phyloP scores from a whole-genome alignment of 2,888 invertebrate species.

The Eupithecia tripunctaria region DNA sequence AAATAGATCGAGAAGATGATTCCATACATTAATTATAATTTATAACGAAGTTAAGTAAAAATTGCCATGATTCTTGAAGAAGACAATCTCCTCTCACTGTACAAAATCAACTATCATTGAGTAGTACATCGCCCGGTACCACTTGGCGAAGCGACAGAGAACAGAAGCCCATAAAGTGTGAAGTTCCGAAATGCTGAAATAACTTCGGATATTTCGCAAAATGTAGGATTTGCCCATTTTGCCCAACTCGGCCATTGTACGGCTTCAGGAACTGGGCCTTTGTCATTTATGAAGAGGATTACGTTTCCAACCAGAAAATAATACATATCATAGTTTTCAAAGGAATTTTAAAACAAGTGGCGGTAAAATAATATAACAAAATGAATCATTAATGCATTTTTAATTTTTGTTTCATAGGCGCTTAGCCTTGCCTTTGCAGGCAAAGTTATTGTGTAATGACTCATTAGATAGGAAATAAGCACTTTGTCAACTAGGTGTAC shows the following conservation, averaged over 20 bases:
- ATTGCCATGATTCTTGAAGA: no score
- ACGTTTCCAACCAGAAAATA: not conserved
- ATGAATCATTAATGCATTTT: no score
- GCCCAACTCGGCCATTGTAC: not conserved
- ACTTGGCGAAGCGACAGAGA: not conserved
- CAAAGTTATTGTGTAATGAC: no score
- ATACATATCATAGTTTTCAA: not conserved
- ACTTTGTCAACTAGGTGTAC: no score
- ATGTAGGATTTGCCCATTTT: not conserved
- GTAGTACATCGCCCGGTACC: not conserved
- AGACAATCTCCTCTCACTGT: not conserved
- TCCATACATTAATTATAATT: no score
- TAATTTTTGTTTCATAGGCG: no score
- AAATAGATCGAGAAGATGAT: no score
- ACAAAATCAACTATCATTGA: not conserved
- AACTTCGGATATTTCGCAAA: conserved; percentile 11
- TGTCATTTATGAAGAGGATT: conserved; percentile 9
- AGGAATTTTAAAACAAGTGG: not conserved
- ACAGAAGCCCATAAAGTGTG: not conserved
- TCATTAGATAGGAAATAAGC: no score
- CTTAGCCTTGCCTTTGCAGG: no score
- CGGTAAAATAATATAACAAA: not conserved
- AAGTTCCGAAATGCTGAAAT: conserved; percentile 12
- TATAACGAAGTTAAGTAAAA: no score
- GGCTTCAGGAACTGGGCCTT: conserved; percentile 5